Base-by-base conservation (phyloP, 2,888 invertebrate genomes). In the Cenopis cana region DNA sequence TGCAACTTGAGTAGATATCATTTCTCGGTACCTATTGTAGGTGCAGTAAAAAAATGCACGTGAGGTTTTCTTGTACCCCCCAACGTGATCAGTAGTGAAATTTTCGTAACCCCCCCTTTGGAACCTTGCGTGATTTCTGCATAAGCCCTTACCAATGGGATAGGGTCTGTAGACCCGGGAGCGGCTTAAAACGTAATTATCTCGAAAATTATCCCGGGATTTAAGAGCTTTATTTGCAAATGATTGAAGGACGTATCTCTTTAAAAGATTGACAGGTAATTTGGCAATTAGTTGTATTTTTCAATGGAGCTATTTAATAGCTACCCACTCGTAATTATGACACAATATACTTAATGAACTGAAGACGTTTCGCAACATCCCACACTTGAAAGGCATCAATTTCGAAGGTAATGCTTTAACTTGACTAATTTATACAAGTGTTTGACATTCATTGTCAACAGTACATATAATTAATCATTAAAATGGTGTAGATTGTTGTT, bases 321-420 rank as follows among this genome's bases (percentile, higher is more conserved):
- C 46, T 46, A 46, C 46, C 46, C n/a, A 41, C 59, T 20, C 2
- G 0, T 38, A 57, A 12, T 6, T 14, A 1, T 20, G 17, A 36
- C 55, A 54, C 14, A 54, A 56, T 17, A 18, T 56, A 18, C 36
- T 1, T 46, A 46, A 46, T n/a, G 6, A 54, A 29, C 18, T 38
- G 12, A 57, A 57, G 14, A 17, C 12, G 9, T 50, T 61, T 33
- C 8, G 49, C 18, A 33, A 61, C 14, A 29, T 55, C 46, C 46
- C 60, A 17, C 61, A 61, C 17, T 17, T 8, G 18, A 49, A 46
- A 60, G 9, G 38, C 60, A 46, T 61, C 49, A 29, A 57, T 38
- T 61, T 61, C n/a, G 61, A 61, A 61, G 61, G 61, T 55, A 62
- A 62, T 62, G 20, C 55, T 54, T 29, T 29, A 33, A 46, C 61